Evolutionary conservation across 53 echinoderm and acorn worm species (phyloP).

Genomic region (Temnopleurus reevesii): DNA sequence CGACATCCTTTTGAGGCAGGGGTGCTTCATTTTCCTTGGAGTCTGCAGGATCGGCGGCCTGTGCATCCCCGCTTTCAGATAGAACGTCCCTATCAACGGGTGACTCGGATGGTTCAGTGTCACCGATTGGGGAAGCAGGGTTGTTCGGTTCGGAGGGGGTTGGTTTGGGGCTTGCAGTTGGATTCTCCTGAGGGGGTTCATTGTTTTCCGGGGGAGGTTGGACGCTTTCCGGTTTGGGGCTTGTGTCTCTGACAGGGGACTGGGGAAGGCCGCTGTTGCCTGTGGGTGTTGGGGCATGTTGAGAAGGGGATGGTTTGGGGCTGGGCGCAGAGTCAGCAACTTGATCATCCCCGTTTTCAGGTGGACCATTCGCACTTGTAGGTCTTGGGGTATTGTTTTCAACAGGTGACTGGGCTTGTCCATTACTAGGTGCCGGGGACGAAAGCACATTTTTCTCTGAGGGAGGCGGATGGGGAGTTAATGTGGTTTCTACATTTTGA

Average conservation of each 20-base stretch:
- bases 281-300: neutral
- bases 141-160: neutral
- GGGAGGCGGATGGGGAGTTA: constrained; percentile 14
- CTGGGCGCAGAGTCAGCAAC: neutral
- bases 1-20: neutral
- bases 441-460: neutral
- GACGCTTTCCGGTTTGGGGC: neutral
- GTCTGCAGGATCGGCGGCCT: neutral
- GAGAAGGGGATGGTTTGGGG: neutral
- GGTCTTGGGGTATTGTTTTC: neutral
- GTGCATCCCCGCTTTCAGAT: neutral
- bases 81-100: neutral
- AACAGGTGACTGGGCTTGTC: constrained; percentile 13
- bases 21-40: neutral
- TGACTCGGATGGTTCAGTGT: constrained; percentile 9
- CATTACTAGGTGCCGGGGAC: constrained; percentile 12
- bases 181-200: neutral
- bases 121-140: constrained; percentile 5
- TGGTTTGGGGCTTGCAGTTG: neutral
- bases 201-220: neutral
- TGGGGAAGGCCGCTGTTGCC: neutral
- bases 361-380: neutral
- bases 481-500: neutral
- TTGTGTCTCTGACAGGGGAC: neutral
- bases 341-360: constrained; percentile 35